A percentile compares a stretch with the other conserved stretches of the same genome.
Evolutionary conservation across 37 sponge, comb jelly and placozoan genomes (phyloP).

Genomic region (Sycon ciliatum): DNA sequence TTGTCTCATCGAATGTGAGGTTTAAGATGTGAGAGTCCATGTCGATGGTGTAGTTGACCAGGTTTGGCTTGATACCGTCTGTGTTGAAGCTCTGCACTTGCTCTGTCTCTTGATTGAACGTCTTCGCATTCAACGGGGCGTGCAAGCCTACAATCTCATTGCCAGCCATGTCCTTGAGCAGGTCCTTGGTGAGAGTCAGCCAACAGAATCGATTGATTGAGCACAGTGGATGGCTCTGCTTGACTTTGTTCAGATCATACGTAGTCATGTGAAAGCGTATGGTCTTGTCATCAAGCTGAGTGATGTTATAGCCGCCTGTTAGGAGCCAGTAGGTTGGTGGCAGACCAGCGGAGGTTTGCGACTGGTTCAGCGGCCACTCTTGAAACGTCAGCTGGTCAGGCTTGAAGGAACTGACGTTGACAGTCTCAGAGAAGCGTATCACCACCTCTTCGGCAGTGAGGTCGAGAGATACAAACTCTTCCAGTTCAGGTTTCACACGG

Average conservation of each 20-base stretch:
- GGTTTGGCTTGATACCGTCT: conserved; percentile 40
- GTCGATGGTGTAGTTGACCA: conserved; percentile 51
- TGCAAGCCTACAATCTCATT: conserved; percentile 43
- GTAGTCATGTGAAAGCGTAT: conserved; percentile 49
- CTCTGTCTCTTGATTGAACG: conserved; percentile 28
- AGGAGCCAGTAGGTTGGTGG: conserved; percentile 36
- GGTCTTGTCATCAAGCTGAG: conserved; percentile 58
- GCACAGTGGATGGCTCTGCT: conserved; percentile 50
- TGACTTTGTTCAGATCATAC: conserved; percentile 67
- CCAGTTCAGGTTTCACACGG: conserved; percentile 47
- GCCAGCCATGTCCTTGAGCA: conserved; percentile 72
- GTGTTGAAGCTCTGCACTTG: conserved; percentile 17
- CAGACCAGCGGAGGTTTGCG: not conserved
- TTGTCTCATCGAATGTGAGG: conserved; percentile 77
- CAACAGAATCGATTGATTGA: conserved; percentile 37
- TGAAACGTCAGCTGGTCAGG: conserved; percentile 70
- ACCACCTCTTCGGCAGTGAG: conserved; percentile 47
- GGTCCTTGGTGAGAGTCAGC: conserved; percentile 42
- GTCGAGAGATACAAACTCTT: conserved; percentile 44
- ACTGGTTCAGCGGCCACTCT: conserved; percentile 46
- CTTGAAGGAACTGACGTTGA: conserved; percentile 66
- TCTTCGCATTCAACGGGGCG: conserved; percentile 20
- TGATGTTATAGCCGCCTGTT: conserved; percentile 52
- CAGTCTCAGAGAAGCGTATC: conserved; percentile 74
- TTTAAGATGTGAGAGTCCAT: conserved; percentile 62